Evolutionary conservation across 2,888 invertebrate genomes (phyloP), one percentile per base, ranked within the genome.

Genomic region (Ganaspis brasiliensis): DNA sequence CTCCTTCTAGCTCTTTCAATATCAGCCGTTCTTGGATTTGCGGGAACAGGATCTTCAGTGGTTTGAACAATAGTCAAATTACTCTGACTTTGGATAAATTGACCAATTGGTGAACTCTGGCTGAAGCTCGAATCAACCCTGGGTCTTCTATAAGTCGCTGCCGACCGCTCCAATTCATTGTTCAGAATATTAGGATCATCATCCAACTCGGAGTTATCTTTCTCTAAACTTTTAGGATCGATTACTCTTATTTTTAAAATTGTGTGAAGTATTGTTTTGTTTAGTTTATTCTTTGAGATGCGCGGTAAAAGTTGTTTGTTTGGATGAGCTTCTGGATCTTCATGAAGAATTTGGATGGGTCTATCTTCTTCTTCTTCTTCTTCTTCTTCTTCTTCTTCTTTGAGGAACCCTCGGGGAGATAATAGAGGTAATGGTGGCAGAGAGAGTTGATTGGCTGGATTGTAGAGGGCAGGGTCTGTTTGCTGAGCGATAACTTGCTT

Each of bases 401-500:
- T 52, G 19, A n/a, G 6, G n/a, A 52, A 52, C 8, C 52, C 52
- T 19, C 19, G 19, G 6, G 52, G n/a, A 19, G 52, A 19, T 16
- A 16, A 16, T 16, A 63, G 14, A 19, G 21, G 21, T 40, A 40
- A 45, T 8, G 67, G 24, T 26, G 24, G 45, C 21, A 40, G 12
- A 14, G 40, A 21, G 21, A 21, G 21, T 67, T 67, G 45, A 8
- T 21, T 67, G n/a, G 21, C 24, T 45, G n/a, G n/a, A n/a, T n/a
- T 67, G 19, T 24, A 6, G 14, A 14, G 21, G 24, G 24, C 6
- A 1, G 24, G n/a, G 14, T 67, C 4, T 14, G 24, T 67, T 24
- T 21, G 45, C n/a, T 67, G 26, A n/a, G 24, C 16, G n/a, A 89
- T 80, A 75, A 89, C 82, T 75, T 90, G 88, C 89, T 87, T 90